Percentiles rank a stretch among this genome's conserved stretches.
These are phyloP conservation scores for Euthynnus affinis DNA, from an alignment of 2,797 vertebrate species.

Conservation along the genomic window DNA sequence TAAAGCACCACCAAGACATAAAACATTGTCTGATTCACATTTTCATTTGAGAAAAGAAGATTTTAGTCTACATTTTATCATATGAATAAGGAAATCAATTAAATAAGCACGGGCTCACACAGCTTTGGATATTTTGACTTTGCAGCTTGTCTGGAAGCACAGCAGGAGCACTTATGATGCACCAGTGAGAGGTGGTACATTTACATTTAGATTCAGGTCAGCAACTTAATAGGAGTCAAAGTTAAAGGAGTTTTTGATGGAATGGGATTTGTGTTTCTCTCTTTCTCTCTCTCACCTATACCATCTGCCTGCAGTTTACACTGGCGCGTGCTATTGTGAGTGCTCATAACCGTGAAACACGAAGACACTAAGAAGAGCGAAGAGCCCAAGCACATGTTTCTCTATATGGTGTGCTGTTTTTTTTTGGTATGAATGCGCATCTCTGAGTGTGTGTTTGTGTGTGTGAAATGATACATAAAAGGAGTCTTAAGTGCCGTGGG, in stretches of 20 bases:
- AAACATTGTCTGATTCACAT: slow-evolving; percentile 13
- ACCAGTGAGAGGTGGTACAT: neutral
- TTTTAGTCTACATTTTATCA: neutral
- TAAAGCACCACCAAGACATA: neutral
- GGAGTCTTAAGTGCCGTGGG: slow-evolving; percentile 44
- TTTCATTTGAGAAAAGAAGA: slow-evolving; percentile 9
- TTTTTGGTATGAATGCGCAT: neutral
- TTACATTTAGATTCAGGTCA: slow-evolving; percentile 29
- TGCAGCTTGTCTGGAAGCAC: neutral
- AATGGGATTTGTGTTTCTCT: neutral
- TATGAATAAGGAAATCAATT: slow-evolving; percentile 11
- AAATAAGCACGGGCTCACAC: slow-evolving; percentile 4
- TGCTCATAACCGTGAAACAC: slow-evolving; percentile 46
- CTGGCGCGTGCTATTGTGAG: slow-evolving; percentile 26
- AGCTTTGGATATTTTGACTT: neutral
- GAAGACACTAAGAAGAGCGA: slow-evolving; percentile 10
- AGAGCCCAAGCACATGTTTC: slow-evolving; percentile 17
- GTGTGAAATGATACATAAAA: slow-evolving; percentile 45
- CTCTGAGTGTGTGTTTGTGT: slow-evolving; percentile 24
- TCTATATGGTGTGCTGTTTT: slow-evolving; percentile 15
- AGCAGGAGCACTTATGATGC: slow-evolving; percentile 41
- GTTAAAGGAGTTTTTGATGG: slow-evolving; percentile 26
- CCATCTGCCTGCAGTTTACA: slow-evolving; percentile 22
- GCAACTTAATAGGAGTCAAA: slow-evolving; percentile 7
- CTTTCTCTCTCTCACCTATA: neutral